A percentile compares a stretch with the other conserved stretches of the same genome.
Evolutionary conservation across 2,797 vertebrate genomes (phyloP).

Genomic region (Loris lydekkerianus): DNA sequence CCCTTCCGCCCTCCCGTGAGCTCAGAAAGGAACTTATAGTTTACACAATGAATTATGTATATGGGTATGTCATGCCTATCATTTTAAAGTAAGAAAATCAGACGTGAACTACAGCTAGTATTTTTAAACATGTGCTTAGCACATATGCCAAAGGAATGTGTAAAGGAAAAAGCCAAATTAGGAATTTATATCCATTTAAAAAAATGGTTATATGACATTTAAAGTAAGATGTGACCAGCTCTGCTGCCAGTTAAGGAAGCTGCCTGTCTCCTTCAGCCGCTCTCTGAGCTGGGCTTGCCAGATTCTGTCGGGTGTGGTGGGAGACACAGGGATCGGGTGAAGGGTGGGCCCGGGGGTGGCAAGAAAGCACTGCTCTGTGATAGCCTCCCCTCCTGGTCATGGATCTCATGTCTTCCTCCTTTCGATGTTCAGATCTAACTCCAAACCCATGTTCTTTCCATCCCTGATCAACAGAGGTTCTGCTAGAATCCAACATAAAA

Average conservation of each 20-base stretch:
- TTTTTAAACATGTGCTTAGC: conserved; percentile 72
- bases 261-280: neutral
- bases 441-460: neutral
- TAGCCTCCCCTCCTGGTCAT: neutral
- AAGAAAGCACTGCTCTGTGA: neutral
- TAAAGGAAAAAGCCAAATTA: conserved; percentile 79
- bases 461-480: neutral
- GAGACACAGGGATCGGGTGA: neutral
- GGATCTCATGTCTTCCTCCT: neutral
- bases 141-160: conserved; percentile 79
- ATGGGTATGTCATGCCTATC: conserved; percentile 63
- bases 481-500: neutral
- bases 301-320: neutral
- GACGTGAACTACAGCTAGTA: conserved; percentile 70
- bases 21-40: conserved; percentile 48
- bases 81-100: conserved; percentile 77
- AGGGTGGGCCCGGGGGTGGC: accelerated
- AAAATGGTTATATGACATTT: conserved; percentile 78
- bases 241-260: neutral
- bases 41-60: conserved; percentile 74
- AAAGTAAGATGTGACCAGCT: conserved; percentile 71
- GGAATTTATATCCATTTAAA: conserved; percentile 76
- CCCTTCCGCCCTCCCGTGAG: neutral
- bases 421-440: neutral
- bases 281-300: neutral